These are phyloP conservation scores for Hyaena hyaena DNA, from an alignment of 2,113 vertebrate genomes.

Conservation along the genomic window DNA sequence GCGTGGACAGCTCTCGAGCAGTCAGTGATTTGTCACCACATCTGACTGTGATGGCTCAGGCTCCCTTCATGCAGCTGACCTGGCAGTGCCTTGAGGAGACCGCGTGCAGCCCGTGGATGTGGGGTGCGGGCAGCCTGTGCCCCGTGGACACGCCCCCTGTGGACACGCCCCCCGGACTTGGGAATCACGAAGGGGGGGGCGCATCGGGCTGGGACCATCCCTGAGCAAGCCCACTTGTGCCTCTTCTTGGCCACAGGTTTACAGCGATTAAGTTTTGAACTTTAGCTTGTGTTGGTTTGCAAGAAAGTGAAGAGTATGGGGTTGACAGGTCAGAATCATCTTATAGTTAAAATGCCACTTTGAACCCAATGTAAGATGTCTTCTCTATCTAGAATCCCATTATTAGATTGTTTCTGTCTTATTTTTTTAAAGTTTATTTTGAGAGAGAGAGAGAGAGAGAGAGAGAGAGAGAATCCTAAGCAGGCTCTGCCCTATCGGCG, in stretches of 20 bases:
- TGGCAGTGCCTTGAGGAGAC: neutral
- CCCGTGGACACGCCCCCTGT: neutral
- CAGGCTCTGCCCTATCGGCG: too few relatives aligned
- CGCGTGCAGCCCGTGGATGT: neutral
- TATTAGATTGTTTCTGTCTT: neutral
- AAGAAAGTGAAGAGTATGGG: neutral
- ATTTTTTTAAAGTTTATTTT: too few relatives aligned
- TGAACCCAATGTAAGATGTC: neutral
- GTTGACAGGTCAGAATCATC: neutral
- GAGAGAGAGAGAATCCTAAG: too few relatives aligned
- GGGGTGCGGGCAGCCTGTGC: neutral
- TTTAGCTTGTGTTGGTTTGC: neutral
- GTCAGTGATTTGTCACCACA: neutral
- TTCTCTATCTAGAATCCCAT: neutral
- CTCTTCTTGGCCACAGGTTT: slow-evolving; percentile 23
- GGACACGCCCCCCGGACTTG: neutral
- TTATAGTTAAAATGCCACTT: neutral
- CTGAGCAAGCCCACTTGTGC: neutral
- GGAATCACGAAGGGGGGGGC: neutral
- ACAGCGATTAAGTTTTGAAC: neutral
- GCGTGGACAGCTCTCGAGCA: neutral
- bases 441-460: too few relatives aligned
- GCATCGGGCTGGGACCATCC: neutral
- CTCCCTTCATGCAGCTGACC: neutral
- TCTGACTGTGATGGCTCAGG: neutral